Percentiles rank a stretch among this genome's conserved stretches.
These are phyloP conservation scores for Turdus rufiventris DNA, from an alignment of 2,113 vertebrate genomes.

Conservation along the genomic window DNA sequence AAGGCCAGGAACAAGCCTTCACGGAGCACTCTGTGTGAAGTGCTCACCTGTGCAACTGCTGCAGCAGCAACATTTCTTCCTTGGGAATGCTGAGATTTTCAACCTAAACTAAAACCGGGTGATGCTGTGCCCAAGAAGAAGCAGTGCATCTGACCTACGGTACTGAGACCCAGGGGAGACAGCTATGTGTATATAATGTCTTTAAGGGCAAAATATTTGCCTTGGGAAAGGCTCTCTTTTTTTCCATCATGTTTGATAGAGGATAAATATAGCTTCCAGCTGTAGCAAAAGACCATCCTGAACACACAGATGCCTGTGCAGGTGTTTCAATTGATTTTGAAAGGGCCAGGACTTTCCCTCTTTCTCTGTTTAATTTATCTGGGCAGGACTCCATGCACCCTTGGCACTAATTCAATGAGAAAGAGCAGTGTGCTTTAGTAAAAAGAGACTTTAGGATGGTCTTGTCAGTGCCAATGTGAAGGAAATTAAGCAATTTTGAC, in stretches of 20 bases:
- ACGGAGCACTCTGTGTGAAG: not conserved
- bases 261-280: not conserved
- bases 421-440: not conserved
- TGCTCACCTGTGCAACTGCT: not conserved
- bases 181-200: not conserved
- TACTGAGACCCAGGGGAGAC: not conserved
- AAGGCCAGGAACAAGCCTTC: not conserved
- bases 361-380: slow-evolving; percentile 6
- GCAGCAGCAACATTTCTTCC: not conserved
- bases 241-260: not conserved
- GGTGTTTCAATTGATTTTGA: not conserved
- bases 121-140: not conserved
- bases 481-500: not conserved
- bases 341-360: not conserved
- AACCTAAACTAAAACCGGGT: not conserved
- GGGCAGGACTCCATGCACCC: not conserved
- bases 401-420: not conserved
- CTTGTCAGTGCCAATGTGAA: not conserved
- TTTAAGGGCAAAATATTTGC: not conserved
- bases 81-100: not conserved
- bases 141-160: not conserved
- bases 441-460: not conserved
- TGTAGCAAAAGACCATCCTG: not conserved
- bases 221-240: not conserved
- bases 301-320: not conserved